These are phyloP conservation scores for Tetranychus piercei DNA, from an alignment of 2,888 invertebrate species.

Conservation along the genomic window DNA sequence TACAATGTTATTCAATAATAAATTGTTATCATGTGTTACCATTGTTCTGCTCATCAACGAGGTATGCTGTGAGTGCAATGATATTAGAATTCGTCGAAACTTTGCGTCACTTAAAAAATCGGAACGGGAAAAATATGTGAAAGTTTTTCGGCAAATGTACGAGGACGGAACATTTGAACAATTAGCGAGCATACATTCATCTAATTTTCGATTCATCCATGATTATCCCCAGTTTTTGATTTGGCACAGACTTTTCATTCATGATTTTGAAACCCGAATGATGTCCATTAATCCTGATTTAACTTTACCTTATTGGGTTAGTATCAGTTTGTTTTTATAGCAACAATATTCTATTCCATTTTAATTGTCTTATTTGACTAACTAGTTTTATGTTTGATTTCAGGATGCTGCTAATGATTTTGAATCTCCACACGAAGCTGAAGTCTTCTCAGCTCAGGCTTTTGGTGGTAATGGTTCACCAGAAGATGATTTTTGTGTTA, in stretches of 20 bases:
- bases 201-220: background rate
- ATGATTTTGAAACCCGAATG: background rate
- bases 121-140: background rate
- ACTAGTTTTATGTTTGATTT: background rate
- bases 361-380: background rate
- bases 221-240: background rate
- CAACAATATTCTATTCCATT: too few relatives aligned
- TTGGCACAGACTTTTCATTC: slow-evolving; percentile 4
- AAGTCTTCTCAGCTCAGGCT: background rate
- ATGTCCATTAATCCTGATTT: background rate
- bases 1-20: too few relatives aligned
- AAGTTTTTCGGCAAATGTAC: background rate
- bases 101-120: background rate
- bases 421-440: background rate
- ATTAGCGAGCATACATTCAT: background rate
- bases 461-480: background rate
- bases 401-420: slow-evolving; percentile 9
- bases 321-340: background rate
- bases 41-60: background rate
- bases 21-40: too few relatives aligned
- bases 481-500: background rate
- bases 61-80: background rate
- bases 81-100: background rate
- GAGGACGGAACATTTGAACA: background rate
- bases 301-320: slow-evolving; percentile 7